phyloP scores from a whole-genome alignment of 2,113 vertebrate species.

The Cephalopholis sonnerati region DNA sequence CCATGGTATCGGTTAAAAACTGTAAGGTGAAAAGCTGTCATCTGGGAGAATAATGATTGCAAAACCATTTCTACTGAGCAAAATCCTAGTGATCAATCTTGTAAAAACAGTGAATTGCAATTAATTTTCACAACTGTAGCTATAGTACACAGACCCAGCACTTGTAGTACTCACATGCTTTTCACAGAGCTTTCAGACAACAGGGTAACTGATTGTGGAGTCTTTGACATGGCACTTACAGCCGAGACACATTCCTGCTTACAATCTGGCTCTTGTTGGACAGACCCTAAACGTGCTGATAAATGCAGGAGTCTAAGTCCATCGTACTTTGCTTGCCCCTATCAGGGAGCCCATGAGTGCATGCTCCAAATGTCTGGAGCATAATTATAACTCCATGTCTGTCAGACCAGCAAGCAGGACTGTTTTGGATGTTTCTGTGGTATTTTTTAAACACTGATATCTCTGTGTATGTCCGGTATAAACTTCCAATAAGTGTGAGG shows the following conservation, averaged over 20 bases:
- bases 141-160: background rate
- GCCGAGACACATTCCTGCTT: constrained; percentile 72
- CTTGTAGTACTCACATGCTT: constrained; percentile 11
- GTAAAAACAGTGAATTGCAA: background rate
- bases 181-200: constrained; percentile 47
- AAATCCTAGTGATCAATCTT: too few relatives aligned
- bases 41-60: background rate
- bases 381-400: constrained; percentile 39
- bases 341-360: constrained; percentile 49
- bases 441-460: background rate
- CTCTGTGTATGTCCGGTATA: background rate
- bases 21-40: background rate
- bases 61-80: background rate
- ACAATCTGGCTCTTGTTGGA: constrained; percentile 75
- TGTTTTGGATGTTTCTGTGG: background rate
- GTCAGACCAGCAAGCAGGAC: background rate
- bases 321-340: constrained; percentile 59
- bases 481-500: background rate
- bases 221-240: constrained; percentile 55
- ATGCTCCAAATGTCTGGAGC: constrained; percentile 44
- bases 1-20: background rate
- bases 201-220: constrained; percentile 60
- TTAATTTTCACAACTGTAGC: constrained; percentile 17
- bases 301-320: constrained; percentile 63
- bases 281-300: constrained; percentile 65